Percentiles rank a stretch among this genome's conserved stretches.
Evolutionary conservation across 2,113 vertebrate genomes (phyloP).

Genomic region (Loxodonta africana): DNA sequence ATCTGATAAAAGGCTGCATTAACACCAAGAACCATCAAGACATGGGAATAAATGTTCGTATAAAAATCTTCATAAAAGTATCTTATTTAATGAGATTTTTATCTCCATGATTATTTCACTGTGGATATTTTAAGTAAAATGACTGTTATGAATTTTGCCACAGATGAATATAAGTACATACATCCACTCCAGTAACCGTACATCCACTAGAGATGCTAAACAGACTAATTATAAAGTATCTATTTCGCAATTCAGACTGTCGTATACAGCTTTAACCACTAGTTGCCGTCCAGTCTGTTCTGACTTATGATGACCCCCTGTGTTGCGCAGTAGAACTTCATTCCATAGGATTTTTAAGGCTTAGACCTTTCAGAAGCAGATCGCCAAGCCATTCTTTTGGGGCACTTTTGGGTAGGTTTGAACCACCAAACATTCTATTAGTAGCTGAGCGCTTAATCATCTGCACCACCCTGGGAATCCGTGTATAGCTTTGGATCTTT

Average conservation of each 20-base stretch:
- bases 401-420: no score
- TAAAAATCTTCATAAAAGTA: not conserved
- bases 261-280: not conserved
- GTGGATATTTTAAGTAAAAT: not conserved
- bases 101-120: not conserved
- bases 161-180: not conserved
- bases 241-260: constrained; percentile 1
- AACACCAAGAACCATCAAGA: not conserved
- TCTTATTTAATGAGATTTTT: not conserved
- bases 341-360: no score
- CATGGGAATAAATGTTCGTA: not conserved
- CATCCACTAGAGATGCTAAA: not conserved
- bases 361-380: no score
- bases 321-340: no score
- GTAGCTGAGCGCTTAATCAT: no score
- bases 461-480: no score
- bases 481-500: not conserved
- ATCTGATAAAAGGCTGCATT: not conserved
- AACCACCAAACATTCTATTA: no score
- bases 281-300: no score
- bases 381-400: no score
- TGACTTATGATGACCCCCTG: no score
- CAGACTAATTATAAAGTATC: not conserved
- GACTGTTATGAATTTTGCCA: not conserved
- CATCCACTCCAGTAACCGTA: not conserved